Evolutionary conservation across 64 coral and sea anemone genomes (phyloP), one percentile per base, ranked within the genome.

Genomic region (Montipora foliosa): DNA sequence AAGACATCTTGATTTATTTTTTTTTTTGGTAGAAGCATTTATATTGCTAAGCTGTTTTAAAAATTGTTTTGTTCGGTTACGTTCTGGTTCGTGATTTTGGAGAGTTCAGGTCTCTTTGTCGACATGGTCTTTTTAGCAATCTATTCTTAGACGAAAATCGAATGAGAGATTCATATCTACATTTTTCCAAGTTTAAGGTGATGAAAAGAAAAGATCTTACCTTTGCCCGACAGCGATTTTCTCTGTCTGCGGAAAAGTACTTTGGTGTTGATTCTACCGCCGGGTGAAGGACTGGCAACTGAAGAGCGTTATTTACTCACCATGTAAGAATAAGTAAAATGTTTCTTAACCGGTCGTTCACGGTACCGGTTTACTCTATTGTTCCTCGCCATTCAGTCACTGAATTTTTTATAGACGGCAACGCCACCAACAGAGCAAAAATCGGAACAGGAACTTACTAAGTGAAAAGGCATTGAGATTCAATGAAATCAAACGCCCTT

Each of bases 61-160:
- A 50, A 86, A 50, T 71, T 86, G 82, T 86, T 86, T 86, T 62
- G 82, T 48, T 86, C 82, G 16, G 8, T 71, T 50, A 48, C n/a
- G 82, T 86, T 86, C 62, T 86, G 82, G 82, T 86, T 72, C 82
- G 68, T 68, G 62, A 86, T 21, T 64, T 86, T 86, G 37, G 47
- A 86, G 82, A 86, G 82, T 68, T 47, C 2, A 44, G 19, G n/a
- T 21, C 46, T 21, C 44, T 20, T 86, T 50, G 46, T n/a, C 45
- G 19, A 86, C 67, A 17, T 59, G 17, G 46, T 13, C 17, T 49
- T 11, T 70, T 72, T 86, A 22, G 67, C 11, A 20, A 5, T 25
- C 29, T 37, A 5, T 86, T 51, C 44, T 78, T 45, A 15, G 13
- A 5, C 5, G 4, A 71, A 15, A 21, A 21, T 21, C 17, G 17